These are phyloP conservation scores for Diloba caeruleocephala DNA, from an alignment of 2,888 invertebrate species.

Conservation along the genomic window DNA sequence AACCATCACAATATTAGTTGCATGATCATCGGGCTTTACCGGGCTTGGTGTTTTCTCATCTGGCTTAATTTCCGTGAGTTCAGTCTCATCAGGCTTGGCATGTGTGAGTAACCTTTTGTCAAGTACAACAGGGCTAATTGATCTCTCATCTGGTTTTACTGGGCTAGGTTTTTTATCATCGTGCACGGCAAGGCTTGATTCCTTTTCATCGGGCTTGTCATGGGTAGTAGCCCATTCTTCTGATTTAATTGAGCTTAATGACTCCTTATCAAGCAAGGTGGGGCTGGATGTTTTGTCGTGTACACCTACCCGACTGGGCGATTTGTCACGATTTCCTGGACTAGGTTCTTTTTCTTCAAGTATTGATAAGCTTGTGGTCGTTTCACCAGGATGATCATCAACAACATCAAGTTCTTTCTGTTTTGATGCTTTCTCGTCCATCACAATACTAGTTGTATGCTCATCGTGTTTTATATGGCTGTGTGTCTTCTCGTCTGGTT, in stretches of 20 bases:
- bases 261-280: background rate
- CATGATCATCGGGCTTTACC: conserved; percentile 1
- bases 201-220: conserved; percentile 20
- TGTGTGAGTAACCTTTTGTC: conserved; percentile 29
- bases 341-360: too few relatives aligned
- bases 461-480: too few relatives aligned
- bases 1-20: too few relatives aligned
- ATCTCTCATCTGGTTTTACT: conserved; percentile 10
- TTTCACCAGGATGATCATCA: too few relatives aligned
- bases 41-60: conserved; percentile 11
- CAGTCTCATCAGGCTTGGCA: conserved; percentile 1
- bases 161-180: conserved; percentile 4
- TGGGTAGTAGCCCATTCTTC: conserved; percentile 27
- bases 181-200: background rate
- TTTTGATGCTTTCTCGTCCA: too few relatives aligned
- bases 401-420: too few relatives aligned
- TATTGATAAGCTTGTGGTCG: too few relatives aligned
- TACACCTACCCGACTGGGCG: conserved; percentile 7
- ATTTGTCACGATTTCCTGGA: too few relatives aligned
- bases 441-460: too few relatives aligned
- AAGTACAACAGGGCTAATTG: background rate
- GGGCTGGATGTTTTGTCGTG: conserved; percentile 8
- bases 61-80: too few relatives aligned
- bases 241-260: background rate
- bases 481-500: conserved; percentile 2